A percentile compares a stretch with the other conserved stretches of the same genome.
Conservation (phyloP, 2,888 invertebrate genomes). For the Endotricha flammealis region DNA sequence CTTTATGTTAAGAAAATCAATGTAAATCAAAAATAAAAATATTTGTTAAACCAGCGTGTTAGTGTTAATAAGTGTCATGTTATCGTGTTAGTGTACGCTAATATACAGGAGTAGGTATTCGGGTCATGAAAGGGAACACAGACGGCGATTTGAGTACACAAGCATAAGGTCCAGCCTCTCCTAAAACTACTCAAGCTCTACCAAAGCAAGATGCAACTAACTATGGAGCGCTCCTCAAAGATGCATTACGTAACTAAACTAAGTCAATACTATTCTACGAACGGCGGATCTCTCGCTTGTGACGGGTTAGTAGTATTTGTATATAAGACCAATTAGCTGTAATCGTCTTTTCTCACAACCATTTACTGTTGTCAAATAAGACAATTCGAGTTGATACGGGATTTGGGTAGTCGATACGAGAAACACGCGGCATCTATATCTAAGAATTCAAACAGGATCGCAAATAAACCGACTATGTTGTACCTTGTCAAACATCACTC, state of each 20-base stretch:
- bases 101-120: conserved; percentile 38
- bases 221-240: conserved; percentile 59
- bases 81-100: conserved; percentile 62
- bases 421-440: conserved; percentile 57
- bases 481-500: conserved; percentile 57
- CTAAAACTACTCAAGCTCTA: conserved; percentile 43
- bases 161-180: conserved; percentile 63
- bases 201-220: conserved; percentile 69
- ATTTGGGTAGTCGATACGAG: conserved; percentile 42
- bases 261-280: conserved; percentile 31
- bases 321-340: conserved; percentile 21
- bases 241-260: conserved; percentile 45
- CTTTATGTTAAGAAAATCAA: conserved; percentile 47
- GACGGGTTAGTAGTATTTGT: conserved; percentile 26
- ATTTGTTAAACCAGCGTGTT: conserved; percentile 57
- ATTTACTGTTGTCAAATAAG: conserved; percentile 38
- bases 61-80: conserved; percentile 63
- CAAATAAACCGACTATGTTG: conserved; percentile 67
- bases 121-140: conserved; percentile 63
- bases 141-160: conserved; percentile 73
- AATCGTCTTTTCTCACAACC: conserved; percentile 39
- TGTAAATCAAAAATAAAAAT: conserved; percentile 42
- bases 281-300: conserved; percentile 59
- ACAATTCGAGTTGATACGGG: conserved; percentile 25
- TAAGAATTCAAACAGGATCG: conserved; percentile 62